Conservation (phyloP, 2,797 vertebrate genomes). For the Pagetopsis macropterus region DNA sequence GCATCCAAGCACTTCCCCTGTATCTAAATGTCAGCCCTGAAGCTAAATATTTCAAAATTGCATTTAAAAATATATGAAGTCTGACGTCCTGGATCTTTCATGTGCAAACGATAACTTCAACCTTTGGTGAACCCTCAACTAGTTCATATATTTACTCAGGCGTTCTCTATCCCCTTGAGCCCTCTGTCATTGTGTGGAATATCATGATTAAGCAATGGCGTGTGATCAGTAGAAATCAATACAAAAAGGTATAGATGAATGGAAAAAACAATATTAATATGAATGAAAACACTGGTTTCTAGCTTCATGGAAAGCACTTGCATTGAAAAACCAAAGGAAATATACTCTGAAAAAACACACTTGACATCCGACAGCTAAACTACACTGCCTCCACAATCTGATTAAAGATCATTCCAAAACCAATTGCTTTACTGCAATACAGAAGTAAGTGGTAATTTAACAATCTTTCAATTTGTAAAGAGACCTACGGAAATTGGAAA, state of each 20-base stretch:
- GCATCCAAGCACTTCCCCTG: not conserved
- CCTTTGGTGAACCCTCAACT: not conserved
- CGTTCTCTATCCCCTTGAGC: not conserved
- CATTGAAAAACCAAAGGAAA: not conserved
- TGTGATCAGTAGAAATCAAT: not conserved
- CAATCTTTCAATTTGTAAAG: not conserved
- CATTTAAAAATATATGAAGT: slow-evolving; percentile 21
- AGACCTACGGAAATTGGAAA: slow-evolving; percentile 21
- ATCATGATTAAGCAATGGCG: not conserved
- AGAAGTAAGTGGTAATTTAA: slow-evolving; percentile 19
- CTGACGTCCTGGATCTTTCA: slow-evolving; percentile 30
- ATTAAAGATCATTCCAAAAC: slow-evolving; percentile 12
- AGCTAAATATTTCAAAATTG: slow-evolving; percentile 32
- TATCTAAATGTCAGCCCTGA: slow-evolving; percentile 30
- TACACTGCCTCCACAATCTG: slow-evolving; percentile 18
- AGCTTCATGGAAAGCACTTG: not conserved
- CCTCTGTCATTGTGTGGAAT: slow-evolving; percentile 2
- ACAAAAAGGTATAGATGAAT: no score
- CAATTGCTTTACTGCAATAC: not conserved
- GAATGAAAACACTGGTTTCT: not conserved
- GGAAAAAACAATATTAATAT: not conserved
- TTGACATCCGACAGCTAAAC: slow-evolving; percentile 18
- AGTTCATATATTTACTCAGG: slow-evolving; percentile 15
- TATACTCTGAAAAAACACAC: not conserved
- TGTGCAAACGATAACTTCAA: slow-evolving; percentile 17